Evolutionary conservation across 2,888 invertebrate species (phyloP), one percentile per base, ranked within the genome.

Genomic region (Panopea generosa): DNA sequence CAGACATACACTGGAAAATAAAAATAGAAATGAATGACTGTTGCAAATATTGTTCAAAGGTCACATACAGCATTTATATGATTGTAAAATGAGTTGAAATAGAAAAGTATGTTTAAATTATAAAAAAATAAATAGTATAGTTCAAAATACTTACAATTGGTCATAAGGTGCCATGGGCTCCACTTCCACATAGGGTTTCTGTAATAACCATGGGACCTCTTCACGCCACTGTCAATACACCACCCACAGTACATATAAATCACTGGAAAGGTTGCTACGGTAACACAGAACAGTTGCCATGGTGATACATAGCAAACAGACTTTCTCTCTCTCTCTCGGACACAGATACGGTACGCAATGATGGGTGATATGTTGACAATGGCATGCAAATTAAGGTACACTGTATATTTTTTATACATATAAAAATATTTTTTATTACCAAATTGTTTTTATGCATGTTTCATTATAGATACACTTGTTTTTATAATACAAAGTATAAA

Each of bases 81-180:
- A n/a, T n/a, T n/a, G n/a, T n/a, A n/a, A n/a, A n/a, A n/a, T n/a
- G n/a, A n/a, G n/a, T n/a, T n/a, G n/a, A n/a, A n/a, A n/a, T n/a
- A n/a, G n/a, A n/a, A n/a, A n/a, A n/a, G n/a, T n/a, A n/a, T n/a
- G n/a, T n/a, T n/a, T n/a, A n/a, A n/a, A n/a, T n/a, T n/a, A n/a
- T n/a, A n/a, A n/a, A n/a, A n/a, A n/a, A n/a, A n/a, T n/a, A n/a
- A n/a, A n/a, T n/a, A n/a, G n/a, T n/a, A n/a, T n/a, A n/a, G n/a
- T n/a, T n/a, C n/a, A n/a, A n/a, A n/a, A n/a, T n/a, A 87, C 88
- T 89, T 87, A 90, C 90, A 86, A 87, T 62, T 87, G 89, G 67
- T 90, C 90, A 73, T 90, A 90, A 0, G 89, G 88, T 1, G 83
- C 82, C 81, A 89, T 84, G 9, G 82, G 78, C 59, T 87, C 88